Conservation (phyloP, 2,888 invertebrate genomes). For the Cheilosia pagana region DNA sequence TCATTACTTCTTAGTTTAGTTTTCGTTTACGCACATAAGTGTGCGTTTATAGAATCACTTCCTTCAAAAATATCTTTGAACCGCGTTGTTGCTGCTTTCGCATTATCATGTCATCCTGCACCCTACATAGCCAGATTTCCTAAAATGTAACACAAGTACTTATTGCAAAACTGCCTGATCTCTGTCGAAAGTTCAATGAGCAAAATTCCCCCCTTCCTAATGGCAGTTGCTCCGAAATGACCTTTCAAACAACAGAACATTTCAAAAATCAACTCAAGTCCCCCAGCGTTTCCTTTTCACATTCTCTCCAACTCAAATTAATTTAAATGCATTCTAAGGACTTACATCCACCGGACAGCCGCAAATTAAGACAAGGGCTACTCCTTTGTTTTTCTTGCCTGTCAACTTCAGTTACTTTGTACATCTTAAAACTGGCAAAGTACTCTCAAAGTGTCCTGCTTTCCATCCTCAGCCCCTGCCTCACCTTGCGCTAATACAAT, state of each 20-base stretch:
- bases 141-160: too few species aligned
- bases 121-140: too few species aligned
- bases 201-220: too few species aligned
- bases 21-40: too few species aligned
- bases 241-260: neutral
- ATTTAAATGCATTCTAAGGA: constrained; percentile 45
- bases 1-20: too few species aligned
- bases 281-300: neutral
- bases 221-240: neutral
- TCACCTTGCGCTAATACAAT: constrained; percentile 7
- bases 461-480: neutral
- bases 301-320: neutral
- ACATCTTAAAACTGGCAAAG: constrained; percentile 33
- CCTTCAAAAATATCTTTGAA: too few species aligned
- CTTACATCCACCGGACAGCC: neutral
- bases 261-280: neutral
- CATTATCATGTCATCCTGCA: too few species aligned
- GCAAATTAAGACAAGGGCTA: neutral
- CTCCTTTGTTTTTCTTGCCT: constrained; percentile 29
- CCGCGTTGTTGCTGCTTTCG: too few species aligned
- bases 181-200: too few species aligned
- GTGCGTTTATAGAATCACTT: too few species aligned
- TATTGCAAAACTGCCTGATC: too few species aligned
- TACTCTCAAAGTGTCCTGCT: neutral
- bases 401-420: constrained; percentile 30